Evolutionary conservation across 1,140 invertebrate species (phyloP).

Genomic region (Helicoverpa zea): DNA sequence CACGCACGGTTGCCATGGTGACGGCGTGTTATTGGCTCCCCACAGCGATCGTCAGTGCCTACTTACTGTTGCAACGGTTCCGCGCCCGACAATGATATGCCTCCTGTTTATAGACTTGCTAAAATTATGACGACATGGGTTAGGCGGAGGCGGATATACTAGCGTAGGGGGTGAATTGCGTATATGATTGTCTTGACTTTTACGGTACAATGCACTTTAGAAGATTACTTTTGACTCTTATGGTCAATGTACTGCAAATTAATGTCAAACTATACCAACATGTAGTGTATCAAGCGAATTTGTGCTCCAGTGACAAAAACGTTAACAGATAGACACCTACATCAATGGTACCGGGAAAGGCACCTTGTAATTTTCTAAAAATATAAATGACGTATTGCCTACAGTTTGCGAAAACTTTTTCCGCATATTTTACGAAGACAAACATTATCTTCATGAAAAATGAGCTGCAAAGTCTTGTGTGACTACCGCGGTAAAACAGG

Average conservation of each 20-base stretch:
- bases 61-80: conserved; percentile 63
- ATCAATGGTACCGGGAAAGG: too few relatives aligned
- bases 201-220: conserved; percentile 27
- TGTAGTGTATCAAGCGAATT: too few relatives aligned
- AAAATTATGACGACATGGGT: conserved; percentile 67
- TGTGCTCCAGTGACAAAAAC: too few relatives aligned
- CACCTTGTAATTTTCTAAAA: too few relatives aligned
- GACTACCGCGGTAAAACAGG: not conserved
- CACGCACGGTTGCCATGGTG: conserved; percentile 74
- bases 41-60: conserved; percentile 67
- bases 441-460: conserved; percentile 30
- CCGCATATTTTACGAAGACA: conserved; percentile 7
- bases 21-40: conserved; percentile 84
- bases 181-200: conserved; percentile 19
- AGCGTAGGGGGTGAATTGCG: conserved; percentile 38
- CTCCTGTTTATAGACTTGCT: conserved; percentile 58
- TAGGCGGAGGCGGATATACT: conserved; percentile 57
- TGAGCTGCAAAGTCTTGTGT: not conserved
- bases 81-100: conserved; percentile 66
- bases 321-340: too few relatives aligned
- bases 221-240: conserved; percentile 15
- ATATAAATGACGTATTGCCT: too few relatives aligned
- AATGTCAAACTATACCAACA: not conserved
- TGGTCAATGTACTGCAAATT: too few relatives aligned
- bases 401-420: not conserved